phyloP scores from a whole-genome alignment of 2,113 vertebrate genomes.

The Nerophis ophidion region DNA sequence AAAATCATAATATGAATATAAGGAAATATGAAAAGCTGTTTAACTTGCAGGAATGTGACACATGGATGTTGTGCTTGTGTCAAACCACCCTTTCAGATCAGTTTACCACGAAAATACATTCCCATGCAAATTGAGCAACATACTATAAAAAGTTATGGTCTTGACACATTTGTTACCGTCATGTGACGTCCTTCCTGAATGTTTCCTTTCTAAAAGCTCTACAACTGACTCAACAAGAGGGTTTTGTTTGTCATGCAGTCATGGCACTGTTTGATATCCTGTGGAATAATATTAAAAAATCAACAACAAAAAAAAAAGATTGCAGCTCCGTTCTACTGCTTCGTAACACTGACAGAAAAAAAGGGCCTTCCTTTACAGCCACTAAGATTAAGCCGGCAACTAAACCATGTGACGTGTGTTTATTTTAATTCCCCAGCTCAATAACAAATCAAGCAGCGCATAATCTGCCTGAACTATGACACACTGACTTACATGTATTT shows the following conservation, averaged over 20 bases:
- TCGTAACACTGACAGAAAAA: not conserved
- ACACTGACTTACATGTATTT: conserved; percentile 27
- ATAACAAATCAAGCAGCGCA: conserved; percentile 19
- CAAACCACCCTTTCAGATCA: too few species aligned
- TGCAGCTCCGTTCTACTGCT: not conserved
- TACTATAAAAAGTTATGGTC: not conserved
- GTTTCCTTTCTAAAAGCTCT: conserved; percentile 12
- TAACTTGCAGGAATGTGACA: too few species aligned
- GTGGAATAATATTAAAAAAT: not conserved
- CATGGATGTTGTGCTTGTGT: too few species aligned
- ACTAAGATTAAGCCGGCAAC: not conserved
- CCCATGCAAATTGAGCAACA: not conserved
- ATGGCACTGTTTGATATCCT: conserved; percentile 2
- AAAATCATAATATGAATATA: too few species aligned
- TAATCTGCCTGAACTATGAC: conserved; percentile 32
- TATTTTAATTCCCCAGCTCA: conserved; percentile 22
- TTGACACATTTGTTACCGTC: conserved; percentile 11
- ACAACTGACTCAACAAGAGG: conserved; percentile 15
- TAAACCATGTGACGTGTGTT: conserved; percentile 22
- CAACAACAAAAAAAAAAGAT: not conserved
- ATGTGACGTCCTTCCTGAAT: not conserved
- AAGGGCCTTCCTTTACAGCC: not conserved
- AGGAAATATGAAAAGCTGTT: too few species aligned
- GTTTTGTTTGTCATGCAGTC: not conserved
- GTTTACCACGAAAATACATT: not conserved